Percentiles rank a stretch among this genome's conserved stretches.
These are phyloP conservation scores for Meriones unguiculatus DNA, from an alignment of 2,113 vertebrate genomes.

Conservation along the genomic window DNA sequence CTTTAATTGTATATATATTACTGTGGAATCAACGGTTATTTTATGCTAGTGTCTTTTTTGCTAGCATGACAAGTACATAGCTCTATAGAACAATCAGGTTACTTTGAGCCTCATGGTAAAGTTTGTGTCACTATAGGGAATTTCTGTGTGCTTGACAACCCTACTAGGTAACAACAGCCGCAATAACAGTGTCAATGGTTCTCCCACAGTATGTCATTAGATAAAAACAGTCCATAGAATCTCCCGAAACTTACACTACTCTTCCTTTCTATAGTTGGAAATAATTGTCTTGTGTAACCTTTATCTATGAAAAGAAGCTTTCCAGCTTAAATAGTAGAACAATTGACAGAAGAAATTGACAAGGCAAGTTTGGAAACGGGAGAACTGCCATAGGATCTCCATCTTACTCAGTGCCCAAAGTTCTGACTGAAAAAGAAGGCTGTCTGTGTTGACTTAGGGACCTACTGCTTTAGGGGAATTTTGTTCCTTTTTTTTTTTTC, in stretches of 20 bases:
- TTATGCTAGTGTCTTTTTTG: not conserved
- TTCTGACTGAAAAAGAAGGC: not conserved
- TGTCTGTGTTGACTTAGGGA: not conserved
- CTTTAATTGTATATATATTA: not conserved
- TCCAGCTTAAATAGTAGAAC: not conserved
- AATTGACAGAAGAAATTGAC: not conserved
- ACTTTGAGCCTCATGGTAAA: not conserved
- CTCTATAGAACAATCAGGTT: not conserved
- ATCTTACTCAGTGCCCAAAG: not conserved
- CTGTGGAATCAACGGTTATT: not conserved
- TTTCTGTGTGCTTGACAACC: not conserved
- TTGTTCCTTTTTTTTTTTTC: slow-evolving; percentile 78
- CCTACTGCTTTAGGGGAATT: not conserved
- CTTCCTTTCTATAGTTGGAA: not conserved
- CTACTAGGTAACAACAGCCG: not conserved
- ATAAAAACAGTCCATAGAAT: not conserved
- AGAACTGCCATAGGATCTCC: not conserved
- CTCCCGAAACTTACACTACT: not conserved
- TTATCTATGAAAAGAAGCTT: not conserved
- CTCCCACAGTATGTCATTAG: not conserved
- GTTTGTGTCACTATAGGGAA: not conserved
- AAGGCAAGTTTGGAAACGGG: not conserved
- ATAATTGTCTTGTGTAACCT: not conserved
- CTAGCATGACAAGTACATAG: not conserved
- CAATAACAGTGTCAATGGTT: not conserved